Conservation (phyloP, 2,888 invertebrate species). For the Halictus quadricinctus region DNA sequence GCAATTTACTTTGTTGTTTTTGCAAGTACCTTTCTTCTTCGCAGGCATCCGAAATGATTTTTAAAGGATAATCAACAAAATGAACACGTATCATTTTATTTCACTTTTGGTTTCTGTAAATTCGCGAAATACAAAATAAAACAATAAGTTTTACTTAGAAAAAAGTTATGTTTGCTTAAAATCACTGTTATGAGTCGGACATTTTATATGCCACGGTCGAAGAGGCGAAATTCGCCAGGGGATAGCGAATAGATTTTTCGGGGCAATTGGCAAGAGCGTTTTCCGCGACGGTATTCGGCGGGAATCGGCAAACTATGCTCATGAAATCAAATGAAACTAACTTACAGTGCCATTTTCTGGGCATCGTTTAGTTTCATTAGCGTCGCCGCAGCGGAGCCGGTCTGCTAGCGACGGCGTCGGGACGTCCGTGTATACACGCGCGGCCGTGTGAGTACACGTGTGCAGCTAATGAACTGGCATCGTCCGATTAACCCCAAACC, state of each 20-base stretch:
- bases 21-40: background rate
- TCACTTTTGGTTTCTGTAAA: background rate
- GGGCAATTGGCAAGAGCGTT: background rate
- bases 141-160: too few species aligned
- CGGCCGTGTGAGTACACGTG: slow-evolving; percentile 50
- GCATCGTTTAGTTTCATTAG: slow-evolving; percentile 76
- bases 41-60: background rate
- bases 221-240: background rate
- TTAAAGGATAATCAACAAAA: background rate
- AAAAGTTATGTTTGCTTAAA: too few species aligned
- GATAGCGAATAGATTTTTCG: background rate
- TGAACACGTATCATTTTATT: background rate
- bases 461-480: slow-evolving; percentile 80
- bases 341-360: slow-evolving; percentile 74
- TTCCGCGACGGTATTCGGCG: background rate
- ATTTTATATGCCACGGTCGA: too few species aligned
- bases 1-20: background rate
- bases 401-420: slow-evolving; percentile 61
- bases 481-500: slow-evolving; percentile 78
- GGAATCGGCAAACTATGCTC: slow-evolving; percentile 68
- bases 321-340: slow-evolving; percentile 79
- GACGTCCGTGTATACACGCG: slow-evolving; percentile 39
- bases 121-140: too few species aligned
- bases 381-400: slow-evolving; percentile 69
- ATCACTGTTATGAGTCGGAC: background rate